phyloP scores from a whole-genome alignment of 2,888 invertebrate species.

The Pseudanteris insignis region DNA sequence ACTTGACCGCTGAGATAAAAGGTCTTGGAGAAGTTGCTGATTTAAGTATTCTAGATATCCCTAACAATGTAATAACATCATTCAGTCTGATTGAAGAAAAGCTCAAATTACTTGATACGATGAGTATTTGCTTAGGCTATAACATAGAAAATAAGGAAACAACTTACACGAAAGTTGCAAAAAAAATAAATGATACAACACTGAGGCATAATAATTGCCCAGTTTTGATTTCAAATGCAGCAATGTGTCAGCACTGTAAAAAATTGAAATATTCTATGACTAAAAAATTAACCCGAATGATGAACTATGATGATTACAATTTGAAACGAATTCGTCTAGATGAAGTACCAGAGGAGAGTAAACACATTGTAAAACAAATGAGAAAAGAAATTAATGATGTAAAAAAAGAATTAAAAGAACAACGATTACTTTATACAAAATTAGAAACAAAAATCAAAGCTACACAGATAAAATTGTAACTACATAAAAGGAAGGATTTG shows the following conservation, averaged over 20 bases:
- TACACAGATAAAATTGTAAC: conserved; percentile 1
- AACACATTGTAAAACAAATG: conserved; percentile 1
- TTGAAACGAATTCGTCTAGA: background rate
- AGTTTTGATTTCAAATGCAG: conserved; percentile 2
- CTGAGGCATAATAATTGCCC: conserved; percentile 11
- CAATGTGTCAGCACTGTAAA: conserved; percentile 4
- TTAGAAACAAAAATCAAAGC: background rate
- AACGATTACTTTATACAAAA: background rate
- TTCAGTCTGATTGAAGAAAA: background rate
- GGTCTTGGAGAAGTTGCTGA: background rate
- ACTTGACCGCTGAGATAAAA: conserved; percentile 1
- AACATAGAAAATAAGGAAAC: background rate
- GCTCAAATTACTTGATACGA: background rate
- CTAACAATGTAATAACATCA: background rate
- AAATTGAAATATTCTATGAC: conserved; percentile 1
- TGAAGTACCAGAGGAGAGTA: background rate
- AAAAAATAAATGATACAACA: conserved; percentile 2
- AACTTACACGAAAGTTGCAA: conserved; percentile 1
- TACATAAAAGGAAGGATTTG: no score
- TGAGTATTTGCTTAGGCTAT: conserved; percentile 5
- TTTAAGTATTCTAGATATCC: background rate
- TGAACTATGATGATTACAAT: background rate
- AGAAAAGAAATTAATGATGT: background rate
- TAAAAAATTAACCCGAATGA: conserved; percentile 1
- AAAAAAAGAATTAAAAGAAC: background rate